Conservation (phyloP, 2,888 invertebrate genomes). For the Rhamphomyia laevipes region DNA sequence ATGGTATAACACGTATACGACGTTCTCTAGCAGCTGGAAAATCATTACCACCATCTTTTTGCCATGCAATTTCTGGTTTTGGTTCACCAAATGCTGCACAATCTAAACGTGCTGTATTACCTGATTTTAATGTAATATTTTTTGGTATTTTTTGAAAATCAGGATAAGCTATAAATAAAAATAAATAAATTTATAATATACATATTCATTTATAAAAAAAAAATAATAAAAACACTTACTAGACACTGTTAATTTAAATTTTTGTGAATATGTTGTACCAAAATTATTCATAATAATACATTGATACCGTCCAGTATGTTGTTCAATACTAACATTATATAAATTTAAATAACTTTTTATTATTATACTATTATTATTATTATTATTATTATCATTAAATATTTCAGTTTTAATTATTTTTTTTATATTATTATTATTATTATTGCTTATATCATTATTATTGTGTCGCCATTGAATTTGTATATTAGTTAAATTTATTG, state of each 20-base stretch:
- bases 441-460: slow-evolving; percentile 53
- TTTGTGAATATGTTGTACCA: slow-evolving; percentile 80
- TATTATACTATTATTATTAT: no score
- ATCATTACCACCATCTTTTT: slow-evolving; percentile 85
- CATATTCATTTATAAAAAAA: background rate
- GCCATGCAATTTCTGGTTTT: slow-evolving; percentile 77
- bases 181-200: slow-evolving; percentile 20
- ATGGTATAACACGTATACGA: slow-evolving; percentile 83
- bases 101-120: slow-evolving; percentile 75
- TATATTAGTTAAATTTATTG: slow-evolving; percentile 59
- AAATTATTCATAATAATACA: slow-evolving; percentile 83
- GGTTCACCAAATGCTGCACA: slow-evolving; percentile 88
- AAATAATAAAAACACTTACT: slow-evolving; percentile 31
- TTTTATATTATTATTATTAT: slow-evolving; percentile 14
- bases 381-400: slow-evolving; percentile 54
- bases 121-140: slow-evolving; percentile 74
- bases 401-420: slow-evolving; percentile 38
- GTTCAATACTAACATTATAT: slow-evolving; percentile 56
- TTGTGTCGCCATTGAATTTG: slow-evolving; percentile 83
- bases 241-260: slow-evolving; percentile 77
- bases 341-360: slow-evolving; percentile 61
- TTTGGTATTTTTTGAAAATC: slow-evolving; percentile 72
- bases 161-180: slow-evolving; percentile 84
- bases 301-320: slow-evolving; percentile 81
- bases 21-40: slow-evolving; percentile 92